Base-by-base conservation (phyloP, 2,888 invertebrate species). In the Ennomos erosarius region DNA sequence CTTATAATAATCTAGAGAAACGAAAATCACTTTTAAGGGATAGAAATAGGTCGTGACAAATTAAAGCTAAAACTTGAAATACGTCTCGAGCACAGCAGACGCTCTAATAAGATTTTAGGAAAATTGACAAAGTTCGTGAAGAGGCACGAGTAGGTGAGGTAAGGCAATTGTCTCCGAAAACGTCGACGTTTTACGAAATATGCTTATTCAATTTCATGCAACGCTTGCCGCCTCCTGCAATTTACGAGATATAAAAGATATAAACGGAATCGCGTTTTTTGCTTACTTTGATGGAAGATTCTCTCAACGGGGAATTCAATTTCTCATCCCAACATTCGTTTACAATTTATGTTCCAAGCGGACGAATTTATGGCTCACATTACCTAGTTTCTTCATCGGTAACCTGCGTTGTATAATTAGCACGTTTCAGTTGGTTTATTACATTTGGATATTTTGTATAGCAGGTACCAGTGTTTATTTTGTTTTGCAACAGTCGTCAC, bases 161-260 rank as follows among this genome's bases (percentile, higher is more conserved):
- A 91, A 91, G 92, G 91, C 92, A 92, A 92, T 92, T 92, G 92
- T 92, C 91, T 92, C 90, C 85, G 76, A 91, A 91, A 92, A 92
- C 91, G 92, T 84, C 90, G 90, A 84, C 92, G 84, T 92, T 92
- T 92, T 92, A 90, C 92, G 92, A 91, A 92, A 92, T 92, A 91
- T 91, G 92, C 92, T 92, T 92, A 92, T 92, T 92, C 92, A 92
- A 92, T 92, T 92, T 92, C 92, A 92, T 92, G 92, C 92, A 92
- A 92, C 90, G 92, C 90, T 92, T 92, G 89, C 88, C 92, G 89
- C 90, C 92, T 92, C 92, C 90, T 92, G 90, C 92, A 91, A 91
- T 92, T 92, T 92, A 88, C 91, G 91, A 90, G 92, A 92, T 92
- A 90, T 91, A 92, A 92, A 90, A 92, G 91, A 90, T 90, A 91